These are phyloP conservation scores for Maconellicoccus hirsutus DNA, from an alignment of 1,140 invertebrate genomes.

Conservation along the genomic window DNA sequence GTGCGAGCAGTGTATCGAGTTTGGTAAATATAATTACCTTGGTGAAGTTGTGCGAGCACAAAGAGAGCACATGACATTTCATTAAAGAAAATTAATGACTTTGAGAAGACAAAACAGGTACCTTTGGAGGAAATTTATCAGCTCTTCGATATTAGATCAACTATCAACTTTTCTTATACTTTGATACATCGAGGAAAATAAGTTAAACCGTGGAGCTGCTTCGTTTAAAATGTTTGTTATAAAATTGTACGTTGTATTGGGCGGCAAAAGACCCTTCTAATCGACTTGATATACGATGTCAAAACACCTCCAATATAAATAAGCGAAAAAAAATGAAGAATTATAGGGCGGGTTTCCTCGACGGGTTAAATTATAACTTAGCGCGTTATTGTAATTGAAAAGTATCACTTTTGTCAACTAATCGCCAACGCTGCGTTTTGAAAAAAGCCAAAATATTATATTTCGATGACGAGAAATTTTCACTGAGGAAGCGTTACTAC, in stretches of 20 bases:
- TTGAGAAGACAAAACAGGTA: constrained; percentile 13
- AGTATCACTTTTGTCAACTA: background rate
- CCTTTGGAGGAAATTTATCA: constrained; percentile 6
- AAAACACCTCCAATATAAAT: background rate
- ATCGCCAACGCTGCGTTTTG: no score
- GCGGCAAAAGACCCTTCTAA: no score
- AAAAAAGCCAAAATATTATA: no score
- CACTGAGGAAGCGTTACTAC: no score
- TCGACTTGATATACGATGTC: background rate
- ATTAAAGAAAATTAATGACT: constrained; percentile 21
- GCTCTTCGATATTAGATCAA: background rate
- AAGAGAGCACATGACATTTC: constrained; percentile 2
- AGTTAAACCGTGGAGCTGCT: no score
- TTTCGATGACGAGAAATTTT: no score
- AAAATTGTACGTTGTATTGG: no score
- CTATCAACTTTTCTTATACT: no score
- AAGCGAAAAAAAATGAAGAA: background rate
- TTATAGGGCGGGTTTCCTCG: background rate
- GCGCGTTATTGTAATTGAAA: background rate
- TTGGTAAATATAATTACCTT: constrained; percentile 20
- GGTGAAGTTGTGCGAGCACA: constrained; percentile 13
- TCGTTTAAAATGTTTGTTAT: no score
- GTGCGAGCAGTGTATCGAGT: background rate
- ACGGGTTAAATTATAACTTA: background rate
- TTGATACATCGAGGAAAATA: no score